Evolutionary conservation across 2,113 vertebrate genomes (phyloP).

Genomic region (Origma solitaria): DNA sequence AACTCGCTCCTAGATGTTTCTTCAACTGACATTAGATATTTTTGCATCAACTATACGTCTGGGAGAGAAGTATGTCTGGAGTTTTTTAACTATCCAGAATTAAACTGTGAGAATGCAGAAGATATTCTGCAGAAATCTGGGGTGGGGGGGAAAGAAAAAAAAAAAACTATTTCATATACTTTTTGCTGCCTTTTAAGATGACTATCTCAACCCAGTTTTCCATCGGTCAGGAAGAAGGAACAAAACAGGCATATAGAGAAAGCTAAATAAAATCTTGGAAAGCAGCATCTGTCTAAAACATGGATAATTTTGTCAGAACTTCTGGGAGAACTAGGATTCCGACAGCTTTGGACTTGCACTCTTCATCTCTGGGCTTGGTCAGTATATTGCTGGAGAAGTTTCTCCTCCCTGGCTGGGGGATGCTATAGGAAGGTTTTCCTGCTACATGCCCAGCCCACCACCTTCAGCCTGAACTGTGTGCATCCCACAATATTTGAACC

Average conservation of each 20-base stretch:
- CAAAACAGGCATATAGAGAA: background rate
- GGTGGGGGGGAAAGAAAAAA: background rate
- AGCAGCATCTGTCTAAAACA: too few species aligned
- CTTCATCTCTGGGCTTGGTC: background rate
- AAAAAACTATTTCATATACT: background rate
- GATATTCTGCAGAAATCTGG: background rate
- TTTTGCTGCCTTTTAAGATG: background rate
- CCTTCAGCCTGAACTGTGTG: background rate
- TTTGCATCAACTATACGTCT: background rate
- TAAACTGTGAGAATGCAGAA: background rate
- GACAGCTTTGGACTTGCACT: background rate
- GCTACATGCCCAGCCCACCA: rapidly evolving
- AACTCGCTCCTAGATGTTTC: background rate
- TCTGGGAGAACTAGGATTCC: background rate
- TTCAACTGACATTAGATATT: background rate
- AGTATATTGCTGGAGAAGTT: background rate
- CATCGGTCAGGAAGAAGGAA: background rate
- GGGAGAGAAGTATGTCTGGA: background rate
- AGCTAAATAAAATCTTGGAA: background rate
- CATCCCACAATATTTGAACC: background rate
- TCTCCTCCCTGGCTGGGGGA: background rate
- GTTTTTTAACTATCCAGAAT: background rate
- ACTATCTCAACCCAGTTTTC: background rate
- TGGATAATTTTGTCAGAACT: background rate
- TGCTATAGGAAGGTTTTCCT: background rate